Percentiles rank a stretch among this genome's conserved stretches.
These are phyloP conservation scores for Dermatemys mawii DNA, from an alignment of 2,113 vertebrate genomes.

Conservation along the genomic window DNA sequence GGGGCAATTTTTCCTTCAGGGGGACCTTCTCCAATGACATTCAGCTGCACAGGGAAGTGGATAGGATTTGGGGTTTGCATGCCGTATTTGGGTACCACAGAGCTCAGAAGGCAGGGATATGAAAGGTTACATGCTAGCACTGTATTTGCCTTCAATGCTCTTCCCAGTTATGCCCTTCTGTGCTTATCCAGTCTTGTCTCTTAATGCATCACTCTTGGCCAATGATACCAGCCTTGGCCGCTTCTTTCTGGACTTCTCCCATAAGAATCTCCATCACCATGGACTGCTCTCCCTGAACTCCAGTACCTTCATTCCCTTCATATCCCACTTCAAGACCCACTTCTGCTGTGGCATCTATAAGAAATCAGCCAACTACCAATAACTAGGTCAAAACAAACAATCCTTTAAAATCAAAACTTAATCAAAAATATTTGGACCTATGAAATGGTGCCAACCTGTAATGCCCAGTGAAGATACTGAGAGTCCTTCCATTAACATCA, in stretches of 20 bases:
- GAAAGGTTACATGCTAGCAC: neutral
- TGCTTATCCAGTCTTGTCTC: neutral
- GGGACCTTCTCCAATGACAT: fast-evolving
- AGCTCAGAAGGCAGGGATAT: neutral
- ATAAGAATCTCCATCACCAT: fast-evolving
- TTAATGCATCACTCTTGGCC: neutral
- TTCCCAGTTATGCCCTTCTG: neutral
- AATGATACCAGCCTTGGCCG: neutral
- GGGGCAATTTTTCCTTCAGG: neutral
- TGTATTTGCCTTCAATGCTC: neutral
- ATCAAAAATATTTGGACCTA: neutral
- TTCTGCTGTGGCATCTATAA: neutral
- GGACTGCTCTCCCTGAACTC: neutral
- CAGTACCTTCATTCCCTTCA: neutral
- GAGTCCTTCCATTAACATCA: neutral
- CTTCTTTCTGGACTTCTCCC: neutral
- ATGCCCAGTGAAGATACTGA: neutral
- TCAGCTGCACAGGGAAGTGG: neutral
- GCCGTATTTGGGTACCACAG: neutral
- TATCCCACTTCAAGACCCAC: neutral
- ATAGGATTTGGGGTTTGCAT: fast-evolving
- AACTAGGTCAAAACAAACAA: neutral
- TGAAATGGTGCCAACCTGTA: neutral
- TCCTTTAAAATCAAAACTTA: fast-evolving
- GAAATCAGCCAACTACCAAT: neutral